phyloP scores from a whole-genome alignment of 2,113 vertebrate genomes.

The Gavialis gangeticus region DNA sequence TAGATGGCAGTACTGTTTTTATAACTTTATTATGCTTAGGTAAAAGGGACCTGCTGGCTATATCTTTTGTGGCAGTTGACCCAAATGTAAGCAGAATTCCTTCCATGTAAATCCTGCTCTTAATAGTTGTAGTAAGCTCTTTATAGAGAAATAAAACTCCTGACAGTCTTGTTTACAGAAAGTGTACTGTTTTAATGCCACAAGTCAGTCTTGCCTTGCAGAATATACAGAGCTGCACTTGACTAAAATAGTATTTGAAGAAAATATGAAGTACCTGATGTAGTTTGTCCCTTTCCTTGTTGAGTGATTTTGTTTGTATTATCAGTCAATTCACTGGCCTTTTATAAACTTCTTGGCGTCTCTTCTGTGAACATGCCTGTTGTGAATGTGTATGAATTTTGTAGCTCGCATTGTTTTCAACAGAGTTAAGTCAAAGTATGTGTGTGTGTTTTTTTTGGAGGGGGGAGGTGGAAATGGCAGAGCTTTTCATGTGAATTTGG shows the following conservation, averaged over 20 bases:
- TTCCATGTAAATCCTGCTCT: constrained; percentile 57
- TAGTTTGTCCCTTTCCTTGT: neutral
- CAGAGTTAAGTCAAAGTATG: neutral
- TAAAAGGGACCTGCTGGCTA: constrained; percentile 49
- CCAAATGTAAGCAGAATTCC: constrained; percentile 69
- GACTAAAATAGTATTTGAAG: constrained; percentile 37
- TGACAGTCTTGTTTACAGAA: constrained; percentile 52
- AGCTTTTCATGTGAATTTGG: neutral
- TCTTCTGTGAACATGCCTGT: neutral
- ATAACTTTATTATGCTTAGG: constrained; percentile 23
- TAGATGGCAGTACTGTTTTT: neutral
- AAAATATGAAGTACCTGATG: neutral
- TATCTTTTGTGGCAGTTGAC: constrained; percentile 43
- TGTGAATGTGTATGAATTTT: neutral
- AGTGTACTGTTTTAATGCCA: neutral
- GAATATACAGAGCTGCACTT: neutral
- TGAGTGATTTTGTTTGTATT: neutral
- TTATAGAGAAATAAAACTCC: constrained; percentile 55
- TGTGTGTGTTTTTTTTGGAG: too few species aligned
- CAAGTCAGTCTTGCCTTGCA: constrained; percentile 8
- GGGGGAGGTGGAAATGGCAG: neutral
- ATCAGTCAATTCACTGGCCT: neutral
- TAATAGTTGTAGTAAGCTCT: constrained; percentile 67
- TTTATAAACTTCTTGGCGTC: neutral
- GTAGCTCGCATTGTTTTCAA: neutral